A percentile compares a stretch with the other conserved stretches of the same genome.
phyloP scores from a whole-genome alignment of 2,888 invertebrate genomes.

The Drosophila quinaria region DNA sequence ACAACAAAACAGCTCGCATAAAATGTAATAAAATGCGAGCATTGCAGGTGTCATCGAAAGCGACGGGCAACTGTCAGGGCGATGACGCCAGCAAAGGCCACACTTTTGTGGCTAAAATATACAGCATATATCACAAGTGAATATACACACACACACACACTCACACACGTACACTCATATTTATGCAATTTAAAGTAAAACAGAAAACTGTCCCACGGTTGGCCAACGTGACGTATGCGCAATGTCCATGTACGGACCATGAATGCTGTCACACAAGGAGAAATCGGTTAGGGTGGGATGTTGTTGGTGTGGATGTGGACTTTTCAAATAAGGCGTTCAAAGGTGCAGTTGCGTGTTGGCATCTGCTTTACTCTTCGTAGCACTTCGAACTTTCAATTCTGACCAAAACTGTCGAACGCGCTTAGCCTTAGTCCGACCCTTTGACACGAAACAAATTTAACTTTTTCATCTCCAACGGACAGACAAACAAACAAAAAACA shows the following conservation, averaged over 20 bases:
- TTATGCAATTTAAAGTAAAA: slow-evolving; percentile 81
- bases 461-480: slow-evolving; percentile 73
- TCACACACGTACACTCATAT: slow-evolving; percentile 45
- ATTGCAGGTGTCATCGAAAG: slow-evolving; percentile 77
- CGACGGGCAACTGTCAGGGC: slow-evolving; percentile 74
- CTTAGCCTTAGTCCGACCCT: slow-evolving; percentile 76
- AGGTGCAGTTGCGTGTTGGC: slow-evolving; percentile 49
- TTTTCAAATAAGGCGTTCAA: slow-evolving; percentile 11
- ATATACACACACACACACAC: slow-evolving; percentile 23
- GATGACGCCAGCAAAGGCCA: slow-evolving; percentile 66
- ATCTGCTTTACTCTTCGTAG: slow-evolving; percentile 20
- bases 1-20: slow-evolving; percentile 37
- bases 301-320: neutral
- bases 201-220: slow-evolving; percentile 67
- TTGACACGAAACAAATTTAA: slow-evolving; percentile 82
- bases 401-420: slow-evolving; percentile 77
- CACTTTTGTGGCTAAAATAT: slow-evolving; percentile 78
- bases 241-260: slow-evolving; percentile 53
- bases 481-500: slow-evolving; percentile 18
- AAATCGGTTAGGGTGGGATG: too few species aligned
- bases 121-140: slow-evolving; percentile 54
- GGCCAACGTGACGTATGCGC: slow-evolving; percentile 79
- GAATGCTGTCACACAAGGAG: slow-evolving; percentile 49
- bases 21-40: slow-evolving; percentile 79
- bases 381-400: slow-evolving; percentile 68